Percentiles rank a stretch among this genome's conserved stretches.
These are phyloP conservation scores for Perca schrenkii DNA, from an alignment of 2,113 vertebrate species.

Conservation along the genomic window DNA sequence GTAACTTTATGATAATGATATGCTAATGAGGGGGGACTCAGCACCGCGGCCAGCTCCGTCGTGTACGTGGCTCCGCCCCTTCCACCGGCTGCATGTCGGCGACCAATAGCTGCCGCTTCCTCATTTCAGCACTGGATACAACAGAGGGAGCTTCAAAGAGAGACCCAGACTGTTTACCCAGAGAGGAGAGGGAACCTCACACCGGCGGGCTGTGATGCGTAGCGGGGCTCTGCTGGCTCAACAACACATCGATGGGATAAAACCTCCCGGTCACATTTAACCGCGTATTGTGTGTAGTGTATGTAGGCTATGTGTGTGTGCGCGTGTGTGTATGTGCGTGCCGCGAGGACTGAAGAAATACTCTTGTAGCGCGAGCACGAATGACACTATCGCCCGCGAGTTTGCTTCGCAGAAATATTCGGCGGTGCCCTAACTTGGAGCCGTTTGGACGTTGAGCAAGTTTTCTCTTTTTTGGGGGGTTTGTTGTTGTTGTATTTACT, in stretches of 20 bases:
- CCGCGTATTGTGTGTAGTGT: neutral
- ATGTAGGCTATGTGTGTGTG: neutral
- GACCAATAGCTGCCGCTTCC: constrained; percentile 71
- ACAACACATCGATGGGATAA: constrained; percentile 70
- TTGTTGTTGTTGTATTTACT: constrained; percentile 5
- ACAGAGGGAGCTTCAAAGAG: constrained; percentile 72
- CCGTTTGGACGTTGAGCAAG: constrained; percentile 52
- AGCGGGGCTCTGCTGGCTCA: constrained; percentile 45
- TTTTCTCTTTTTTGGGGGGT: constrained; percentile 42
- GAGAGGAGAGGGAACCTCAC: constrained; percentile 54
- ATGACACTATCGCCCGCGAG: constrained; percentile 33
- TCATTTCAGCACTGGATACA: constrained; percentile 67
- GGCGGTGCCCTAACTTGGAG: constrained; percentile 37
- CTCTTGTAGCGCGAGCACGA: constrained; percentile 63
- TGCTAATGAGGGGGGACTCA: constrained; percentile 24
- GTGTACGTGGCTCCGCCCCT: constrained; percentile 63
- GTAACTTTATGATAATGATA: constrained; percentile 31
- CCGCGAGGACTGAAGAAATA: constrained; percentile 55
- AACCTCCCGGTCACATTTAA: constrained; percentile 47
- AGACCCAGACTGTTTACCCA: constrained; percentile 54
- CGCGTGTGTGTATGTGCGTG: neutral
- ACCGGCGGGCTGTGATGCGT: constrained; percentile 60
- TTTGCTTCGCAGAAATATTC: neutral
- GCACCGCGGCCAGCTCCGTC: constrained; percentile 80
- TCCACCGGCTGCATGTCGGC: constrained; percentile 34